Evolutionary conservation across 2,888 invertebrate genomes (phyloP).

Genomic region (Hermaeophaga mercurialis): DNA sequence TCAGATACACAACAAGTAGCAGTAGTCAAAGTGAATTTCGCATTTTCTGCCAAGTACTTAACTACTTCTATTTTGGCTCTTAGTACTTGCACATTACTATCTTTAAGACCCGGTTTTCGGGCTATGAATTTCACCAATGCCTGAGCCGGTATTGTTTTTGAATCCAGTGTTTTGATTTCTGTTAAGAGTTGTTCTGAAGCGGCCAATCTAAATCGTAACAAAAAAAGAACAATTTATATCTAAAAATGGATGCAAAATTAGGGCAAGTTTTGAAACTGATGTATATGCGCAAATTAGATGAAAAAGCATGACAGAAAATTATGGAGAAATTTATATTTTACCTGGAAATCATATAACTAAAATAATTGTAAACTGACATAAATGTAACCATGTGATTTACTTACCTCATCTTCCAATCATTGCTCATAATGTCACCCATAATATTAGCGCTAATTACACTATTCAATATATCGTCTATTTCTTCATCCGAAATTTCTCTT

Average conservation of each 20-base stretch:
- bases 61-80: conserved; percentile 82
- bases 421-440: conserved; percentile 69
- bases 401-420: conserved; percentile 80
- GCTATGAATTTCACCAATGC: conserved; percentile 73
- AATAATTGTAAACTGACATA: too few species aligned
- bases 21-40: conserved; percentile 71
- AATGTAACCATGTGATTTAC: too few species aligned
- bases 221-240: too few species aligned
- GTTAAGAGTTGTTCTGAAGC: conserved; percentile 75
- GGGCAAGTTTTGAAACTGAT: too few species aligned
- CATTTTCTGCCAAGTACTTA: conserved; percentile 77
- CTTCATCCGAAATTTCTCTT: conserved; percentile 75
- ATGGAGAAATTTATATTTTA: too few species aligned
- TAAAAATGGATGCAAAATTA: too few species aligned
- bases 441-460: conserved; percentile 69
- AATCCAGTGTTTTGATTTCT: conserved; percentile 66
- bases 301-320: too few species aligned
- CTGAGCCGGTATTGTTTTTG: conserved; percentile 72
- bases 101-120: conserved; percentile 86
- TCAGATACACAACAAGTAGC: conserved; percentile 79
- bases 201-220: conserved; percentile 68
- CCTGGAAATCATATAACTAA: too few species aligned
- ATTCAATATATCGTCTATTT: conserved; percentile 75
- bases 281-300: too few species aligned
- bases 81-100: conserved; percentile 90